Conservation (phyloP, 2,797 vertebrate genomes). For the Liparis tanakae region DNA sequence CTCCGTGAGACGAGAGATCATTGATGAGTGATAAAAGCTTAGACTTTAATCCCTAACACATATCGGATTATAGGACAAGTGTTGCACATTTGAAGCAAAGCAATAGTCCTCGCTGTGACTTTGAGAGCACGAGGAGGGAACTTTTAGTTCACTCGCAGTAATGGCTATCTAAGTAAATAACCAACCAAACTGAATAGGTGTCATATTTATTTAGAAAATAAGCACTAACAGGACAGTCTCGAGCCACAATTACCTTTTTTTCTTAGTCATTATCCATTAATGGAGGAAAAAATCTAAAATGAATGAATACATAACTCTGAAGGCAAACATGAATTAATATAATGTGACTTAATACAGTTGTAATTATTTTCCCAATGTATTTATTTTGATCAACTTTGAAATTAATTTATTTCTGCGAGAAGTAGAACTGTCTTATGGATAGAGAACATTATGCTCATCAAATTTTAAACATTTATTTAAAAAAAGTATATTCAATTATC, state of each 20-base stretch:
- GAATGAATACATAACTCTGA: neutral
- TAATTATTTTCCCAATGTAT: neutral
- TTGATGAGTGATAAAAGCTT: slow-evolving; percentile 66
- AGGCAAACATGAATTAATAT: neutral
- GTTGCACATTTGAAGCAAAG: slow-evolving; percentile 48
- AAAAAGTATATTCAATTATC: neutral
- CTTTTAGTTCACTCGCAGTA: neutral
- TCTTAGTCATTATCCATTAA: neutral
- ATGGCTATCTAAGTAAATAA: slow-evolving; percentile 10
- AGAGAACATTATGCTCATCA: slow-evolving; percentile 4
- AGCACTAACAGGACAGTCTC: neutral
- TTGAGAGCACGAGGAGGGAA: slow-evolving; percentile 11
- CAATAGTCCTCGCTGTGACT: slow-evolving; percentile 20
- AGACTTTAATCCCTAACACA: slow-evolving; percentile 64
- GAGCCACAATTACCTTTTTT: neutral
- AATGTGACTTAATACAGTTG: too few relatives aligned
- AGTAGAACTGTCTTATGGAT: neutral
- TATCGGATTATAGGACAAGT: slow-evolving; percentile 54
- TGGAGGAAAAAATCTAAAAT: neutral
- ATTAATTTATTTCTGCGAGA: neutral
- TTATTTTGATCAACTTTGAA: neutral
- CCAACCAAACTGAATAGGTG: neutral
- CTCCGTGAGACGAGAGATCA: slow-evolving; percentile 56
- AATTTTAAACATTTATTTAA: slow-evolving; percentile 32
- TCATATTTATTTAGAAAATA: neutral